phyloP scores from a whole-genome alignment of 2,797 vertebrate genomes.

The Peromyscus melanophrys region DNA sequence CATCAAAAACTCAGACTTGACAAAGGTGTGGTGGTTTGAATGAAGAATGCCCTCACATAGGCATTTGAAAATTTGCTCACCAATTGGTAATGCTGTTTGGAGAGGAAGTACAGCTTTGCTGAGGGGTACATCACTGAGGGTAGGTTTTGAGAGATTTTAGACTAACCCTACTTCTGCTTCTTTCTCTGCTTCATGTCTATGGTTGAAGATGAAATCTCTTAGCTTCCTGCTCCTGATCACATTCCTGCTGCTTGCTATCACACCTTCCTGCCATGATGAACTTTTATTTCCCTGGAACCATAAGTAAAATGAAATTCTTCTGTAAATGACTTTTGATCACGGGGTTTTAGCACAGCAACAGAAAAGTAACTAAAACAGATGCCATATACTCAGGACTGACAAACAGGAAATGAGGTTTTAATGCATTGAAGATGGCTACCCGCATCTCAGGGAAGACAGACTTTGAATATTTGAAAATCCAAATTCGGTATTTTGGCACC shows the following conservation, averaged over 20 bases:
- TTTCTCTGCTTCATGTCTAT: neutral
- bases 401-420: neutral
- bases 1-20: neutral
- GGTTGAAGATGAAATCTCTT: neutral
- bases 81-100: neutral
- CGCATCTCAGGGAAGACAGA: neutral
- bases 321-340: neutral
- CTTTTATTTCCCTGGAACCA: neutral
- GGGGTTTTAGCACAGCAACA: neutral
- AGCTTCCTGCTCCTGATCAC: neutral
- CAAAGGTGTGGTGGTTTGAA: neutral
- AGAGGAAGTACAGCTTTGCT: neutral
- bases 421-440: neutral
- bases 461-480: neutral
- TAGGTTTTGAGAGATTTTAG: neutral
- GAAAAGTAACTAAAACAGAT: neutral
- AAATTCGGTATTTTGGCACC: neutral
- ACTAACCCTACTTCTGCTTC: neutral
- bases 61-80: neutral
- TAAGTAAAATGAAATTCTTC: neutral
- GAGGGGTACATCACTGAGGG: no score
- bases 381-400: neutral
- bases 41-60: neutral
- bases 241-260: neutral
- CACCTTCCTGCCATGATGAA: neutral